These are phyloP conservation scores for Hyles euphorbiae DNA, from an alignment of 1,140 invertebrate genomes.

Conservation along the genomic window DNA sequence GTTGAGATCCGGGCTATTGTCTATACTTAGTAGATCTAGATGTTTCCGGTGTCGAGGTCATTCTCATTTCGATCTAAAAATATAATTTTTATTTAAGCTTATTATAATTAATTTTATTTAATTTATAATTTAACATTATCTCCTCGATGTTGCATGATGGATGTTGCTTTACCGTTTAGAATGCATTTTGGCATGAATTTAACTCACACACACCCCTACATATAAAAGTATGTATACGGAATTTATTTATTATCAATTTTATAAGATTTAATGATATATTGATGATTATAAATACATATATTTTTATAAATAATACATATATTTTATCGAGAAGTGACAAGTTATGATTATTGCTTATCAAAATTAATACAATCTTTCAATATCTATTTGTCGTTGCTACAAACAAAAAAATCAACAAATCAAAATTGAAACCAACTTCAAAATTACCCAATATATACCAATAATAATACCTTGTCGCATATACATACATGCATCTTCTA, in stretches of 20 bases:
- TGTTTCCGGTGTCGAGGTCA: constrained; percentile 39
- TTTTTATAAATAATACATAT: constrained; percentile 9
- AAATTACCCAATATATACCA: no score
- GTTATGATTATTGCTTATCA: background rate
- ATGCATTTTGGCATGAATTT: constrained; percentile 61
- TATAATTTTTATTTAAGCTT: constrained; percentile 21
- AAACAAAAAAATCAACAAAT: no score
- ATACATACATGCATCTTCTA: no score
- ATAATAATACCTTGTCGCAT: no score
- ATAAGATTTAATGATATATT: background rate
- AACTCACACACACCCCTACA: constrained; percentile 13
- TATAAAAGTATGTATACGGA: constrained; percentile 29
- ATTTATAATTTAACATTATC: constrained; percentile 28
- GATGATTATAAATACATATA: constrained; percentile 6
- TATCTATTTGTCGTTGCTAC: background rate
- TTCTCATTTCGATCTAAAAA: constrained; percentile 67
- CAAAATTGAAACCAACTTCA: no score
- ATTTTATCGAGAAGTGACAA: constrained; percentile 1
- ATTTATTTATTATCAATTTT: constrained; percentile 9
- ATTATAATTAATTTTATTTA: constrained; percentile 32
- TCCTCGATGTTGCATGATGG: constrained; percentile 65
- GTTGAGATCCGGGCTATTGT: constrained; percentile 9
- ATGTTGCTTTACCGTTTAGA: constrained; percentile 50
- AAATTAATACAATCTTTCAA: constrained; percentile 1
- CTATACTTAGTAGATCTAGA: constrained; percentile 14